phyloP scores from a whole-genome alignment of 2,113 vertebrate species.

The Lamprotornis superbus region DNA sequence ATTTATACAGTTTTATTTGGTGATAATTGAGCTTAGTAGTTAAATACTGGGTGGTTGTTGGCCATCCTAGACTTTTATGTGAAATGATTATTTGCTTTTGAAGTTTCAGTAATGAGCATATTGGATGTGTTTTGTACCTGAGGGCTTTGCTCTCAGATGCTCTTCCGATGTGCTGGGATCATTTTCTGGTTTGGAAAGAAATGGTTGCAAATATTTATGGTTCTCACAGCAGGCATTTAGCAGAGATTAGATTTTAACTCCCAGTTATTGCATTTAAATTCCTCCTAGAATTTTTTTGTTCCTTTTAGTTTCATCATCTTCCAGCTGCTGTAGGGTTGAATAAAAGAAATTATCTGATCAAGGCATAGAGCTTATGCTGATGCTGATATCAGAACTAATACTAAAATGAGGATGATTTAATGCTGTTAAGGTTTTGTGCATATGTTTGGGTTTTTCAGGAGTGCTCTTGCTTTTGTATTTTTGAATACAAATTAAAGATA shows the following conservation, averaged over 20 bases:
- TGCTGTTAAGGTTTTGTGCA: background rate
- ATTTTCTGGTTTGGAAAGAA: background rate
- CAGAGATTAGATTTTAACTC: constrained; percentile 2
- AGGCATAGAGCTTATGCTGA: background rate
- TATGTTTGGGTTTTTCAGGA: background rate
- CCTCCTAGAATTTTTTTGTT: background rate
- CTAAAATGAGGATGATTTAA: background rate
- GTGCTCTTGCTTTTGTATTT: background rate
- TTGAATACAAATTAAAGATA: background rate
- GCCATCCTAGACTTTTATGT: background rate
- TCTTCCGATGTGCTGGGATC: background rate
- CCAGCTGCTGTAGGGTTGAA: background rate
- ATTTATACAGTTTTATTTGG: constrained; percentile 15
- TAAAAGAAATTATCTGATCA: constrained; percentile 12
- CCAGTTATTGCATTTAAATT: background rate
- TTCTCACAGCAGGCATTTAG: constrained; percentile 5
- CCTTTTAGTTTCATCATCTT: background rate
- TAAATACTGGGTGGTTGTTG: background rate
- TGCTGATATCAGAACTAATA: background rate
- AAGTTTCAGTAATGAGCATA: constrained; percentile 1
- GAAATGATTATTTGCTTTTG: constrained; percentile 16
- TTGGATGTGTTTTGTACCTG: background rate
- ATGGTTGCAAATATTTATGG: background rate
- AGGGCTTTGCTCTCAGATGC: background rate
- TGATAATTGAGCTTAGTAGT: constrained; percentile 5